These are phyloP conservation scores for Arrhamphus sclerolepis DNA, from an alignment of 2,797 vertebrate species.

Conservation along the genomic window DNA sequence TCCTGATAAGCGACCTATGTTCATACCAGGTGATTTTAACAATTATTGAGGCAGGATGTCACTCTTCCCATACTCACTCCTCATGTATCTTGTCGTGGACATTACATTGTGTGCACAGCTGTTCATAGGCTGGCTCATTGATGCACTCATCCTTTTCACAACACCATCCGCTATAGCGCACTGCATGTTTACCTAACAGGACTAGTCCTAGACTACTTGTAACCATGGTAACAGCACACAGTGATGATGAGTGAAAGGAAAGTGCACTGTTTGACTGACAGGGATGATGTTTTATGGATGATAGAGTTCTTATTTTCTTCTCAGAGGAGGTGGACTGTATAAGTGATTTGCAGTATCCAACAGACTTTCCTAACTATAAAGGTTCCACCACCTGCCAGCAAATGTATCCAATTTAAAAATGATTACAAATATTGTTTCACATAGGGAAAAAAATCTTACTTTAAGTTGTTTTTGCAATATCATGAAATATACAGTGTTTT, in stretches of 20 bases:
- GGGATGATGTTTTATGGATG: constrained; percentile 61
- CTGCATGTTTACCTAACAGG: constrained; percentile 16
- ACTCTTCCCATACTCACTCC: neutral
- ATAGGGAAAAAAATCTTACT: no score
- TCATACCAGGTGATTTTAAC: constrained; percentile 2
- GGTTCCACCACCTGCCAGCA: neutral
- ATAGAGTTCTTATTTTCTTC: constrained; percentile 27
- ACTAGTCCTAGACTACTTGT: constrained; percentile 27
- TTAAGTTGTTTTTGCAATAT: no score
- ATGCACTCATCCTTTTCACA: constrained; percentile 22
- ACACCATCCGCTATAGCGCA: constrained; percentile 9
- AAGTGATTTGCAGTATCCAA: constrained; percentile 10
- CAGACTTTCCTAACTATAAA: constrained; percentile 9
- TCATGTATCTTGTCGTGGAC: constrained; percentile 2
- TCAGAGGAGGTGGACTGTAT: constrained; percentile 16
- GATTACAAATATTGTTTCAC: no score
- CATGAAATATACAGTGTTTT: no score
- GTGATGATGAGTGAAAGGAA: constrained; percentile 24
- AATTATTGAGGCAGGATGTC: neutral
- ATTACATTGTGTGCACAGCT: constrained; percentile 11
- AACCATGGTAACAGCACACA: constrained; percentile 60
- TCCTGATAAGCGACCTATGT: neutral
- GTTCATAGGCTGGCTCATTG: constrained; percentile 13
- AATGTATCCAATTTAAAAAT: constrained; percentile 6
- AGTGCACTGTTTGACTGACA: constrained; percentile 54